These are phyloP conservation scores for Temnopleurus reevesii DNA, from an alignment of 53 echinoderm and acorn worm genomes.

Conservation along the genomic window DNA sequence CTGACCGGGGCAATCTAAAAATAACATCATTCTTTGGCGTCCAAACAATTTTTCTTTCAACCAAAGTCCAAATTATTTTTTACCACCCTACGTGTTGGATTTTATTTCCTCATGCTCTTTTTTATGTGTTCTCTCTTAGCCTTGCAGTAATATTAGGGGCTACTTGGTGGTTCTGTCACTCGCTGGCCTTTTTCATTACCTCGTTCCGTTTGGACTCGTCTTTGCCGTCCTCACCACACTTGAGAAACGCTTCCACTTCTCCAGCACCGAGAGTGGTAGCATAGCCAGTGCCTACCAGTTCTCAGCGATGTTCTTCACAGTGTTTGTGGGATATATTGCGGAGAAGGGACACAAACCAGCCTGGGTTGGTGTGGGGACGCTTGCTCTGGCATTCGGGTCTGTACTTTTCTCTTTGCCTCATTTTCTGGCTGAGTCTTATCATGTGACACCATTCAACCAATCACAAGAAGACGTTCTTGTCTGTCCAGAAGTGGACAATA, in stretches of 20 bases:
- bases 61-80: too few species aligned
- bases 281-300: constrained; percentile 83
- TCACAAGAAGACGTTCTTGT: constrained; percentile 41
- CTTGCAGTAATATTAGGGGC: constrained; percentile 7
- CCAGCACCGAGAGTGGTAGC: constrained; percentile 74
- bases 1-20: too few species aligned
- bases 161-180: constrained; percentile 28
- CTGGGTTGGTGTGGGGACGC: constrained; percentile 72
- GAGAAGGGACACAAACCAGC: constrained; percentile 72
- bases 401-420: constrained; percentile 69
- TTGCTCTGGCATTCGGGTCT: constrained; percentile 66
- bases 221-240: constrained; percentile 74
- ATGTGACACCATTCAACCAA: constrained; percentile 12
- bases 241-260: constrained; percentile 74
- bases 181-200: constrained; percentile 5
- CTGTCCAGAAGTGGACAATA: not conserved
- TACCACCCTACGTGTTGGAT: too few species aligned
- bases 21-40: too few species aligned
- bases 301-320: constrained; percentile 78
- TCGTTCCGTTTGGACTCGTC: constrained; percentile 57
- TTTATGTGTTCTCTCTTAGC: not conserved
- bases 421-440: constrained; percentile 48
- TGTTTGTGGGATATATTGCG: constrained; percentile 77
- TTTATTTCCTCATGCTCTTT: not conserved
- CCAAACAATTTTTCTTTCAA: too few species aligned